Evolutionary conservation across 2,888 invertebrate species (phyloP).

Genomic region (Dermolepida albohirtum): DNA sequence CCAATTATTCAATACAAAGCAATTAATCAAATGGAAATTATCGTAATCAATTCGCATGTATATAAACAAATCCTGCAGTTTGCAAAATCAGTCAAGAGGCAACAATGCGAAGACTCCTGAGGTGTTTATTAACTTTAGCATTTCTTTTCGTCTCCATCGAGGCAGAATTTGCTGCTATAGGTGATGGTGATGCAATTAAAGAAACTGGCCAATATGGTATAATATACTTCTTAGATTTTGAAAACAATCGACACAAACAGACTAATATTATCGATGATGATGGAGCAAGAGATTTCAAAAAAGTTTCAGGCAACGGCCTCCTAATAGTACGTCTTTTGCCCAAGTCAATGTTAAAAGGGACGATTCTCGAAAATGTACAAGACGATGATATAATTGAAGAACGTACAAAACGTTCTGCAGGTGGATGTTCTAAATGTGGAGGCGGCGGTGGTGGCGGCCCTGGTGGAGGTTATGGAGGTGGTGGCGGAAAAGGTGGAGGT

Average conservation of each 20-base stretch:
- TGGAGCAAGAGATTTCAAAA: slow-evolving; percentile 18
- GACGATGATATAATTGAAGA: not conserved
- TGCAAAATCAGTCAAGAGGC: slow-evolving; percentile 12
- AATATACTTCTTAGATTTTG: slow-evolving; percentile 30
- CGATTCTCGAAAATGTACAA: slow-evolving; percentile 21
- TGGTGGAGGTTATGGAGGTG: slow-evolving; percentile 26
- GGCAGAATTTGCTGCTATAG: slow-evolving; percentile 15
- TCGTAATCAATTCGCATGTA: slow-evolving; percentile 4
- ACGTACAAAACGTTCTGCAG: slow-evolving; percentile 26
- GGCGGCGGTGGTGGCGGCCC: slow-evolving; percentile 53
- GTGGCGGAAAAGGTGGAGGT: slow-evolving; percentile 26
- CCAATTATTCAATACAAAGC: slow-evolving; percentile 4
- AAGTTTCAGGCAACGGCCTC: slow-evolving; percentile 27
- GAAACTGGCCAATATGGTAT: slow-evolving; percentile 27
- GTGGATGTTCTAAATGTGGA: slow-evolving; percentile 36
- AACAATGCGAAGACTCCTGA: slow-evolving; percentile 23
- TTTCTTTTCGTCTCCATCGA: slow-evolving; percentile 11
- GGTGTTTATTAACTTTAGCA: not conserved
- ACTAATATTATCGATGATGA: slow-evolving; percentile 25
- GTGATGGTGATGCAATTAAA: not conserved
- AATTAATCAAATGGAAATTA: slow-evolving; percentile 4
- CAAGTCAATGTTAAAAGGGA: slow-evolving; percentile 23
- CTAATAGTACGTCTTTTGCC: slow-evolving; percentile 33
- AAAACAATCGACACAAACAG: slow-evolving; percentile 6
- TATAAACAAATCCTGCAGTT: slow-evolving; percentile 9